Evolutionary conservation across 1,140 invertebrate species (phyloP).

Genomic region (Zaprionus ornatus): DNA sequence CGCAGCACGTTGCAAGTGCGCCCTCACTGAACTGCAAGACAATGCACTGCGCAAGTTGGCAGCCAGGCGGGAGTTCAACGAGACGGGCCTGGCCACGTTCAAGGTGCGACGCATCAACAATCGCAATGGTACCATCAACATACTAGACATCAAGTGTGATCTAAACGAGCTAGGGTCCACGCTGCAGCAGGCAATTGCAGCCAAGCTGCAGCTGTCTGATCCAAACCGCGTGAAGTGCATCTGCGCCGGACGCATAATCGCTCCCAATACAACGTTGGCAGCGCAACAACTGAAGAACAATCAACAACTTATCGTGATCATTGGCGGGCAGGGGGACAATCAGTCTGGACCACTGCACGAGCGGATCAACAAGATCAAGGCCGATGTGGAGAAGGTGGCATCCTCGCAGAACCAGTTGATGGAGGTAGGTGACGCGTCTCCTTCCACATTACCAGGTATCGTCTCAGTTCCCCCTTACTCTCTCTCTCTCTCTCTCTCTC

Average conservation of each 20-base stretch:
- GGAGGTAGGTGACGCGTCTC: conserved; percentile 48
- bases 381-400: conserved; percentile 72
- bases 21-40: conserved; percentile 86
- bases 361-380: conserved; percentile 67
- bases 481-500: neutral
- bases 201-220: conserved; percentile 80
- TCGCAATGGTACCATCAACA: conserved; percentile 62
- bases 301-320: conserved; percentile 86
- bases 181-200: conserved; percentile 85
- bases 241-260: conserved; percentile 87
- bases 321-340: conserved; percentile 84
- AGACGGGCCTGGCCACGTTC: conserved; percentile 85
- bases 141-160: conserved; percentile 72
- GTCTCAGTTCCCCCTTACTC: neutral
- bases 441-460: neutral
- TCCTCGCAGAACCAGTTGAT: conserved; percentile 64
- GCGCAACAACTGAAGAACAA: conserved; percentile 88
- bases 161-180: conserved; percentile 84
- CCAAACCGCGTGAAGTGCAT: conserved; percentile 87
- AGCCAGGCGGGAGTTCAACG: conserved; percentile 86
- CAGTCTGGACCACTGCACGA: conserved; percentile 62
- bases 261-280: conserved; percentile 84
- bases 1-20: conserved; percentile 84
- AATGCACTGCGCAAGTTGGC: conserved; percentile 88
- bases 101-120: conserved; percentile 74